Evolutionary conservation across 2,113 vertebrate species (phyloP).

Genomic region (Bubo scandiacus): DNA sequence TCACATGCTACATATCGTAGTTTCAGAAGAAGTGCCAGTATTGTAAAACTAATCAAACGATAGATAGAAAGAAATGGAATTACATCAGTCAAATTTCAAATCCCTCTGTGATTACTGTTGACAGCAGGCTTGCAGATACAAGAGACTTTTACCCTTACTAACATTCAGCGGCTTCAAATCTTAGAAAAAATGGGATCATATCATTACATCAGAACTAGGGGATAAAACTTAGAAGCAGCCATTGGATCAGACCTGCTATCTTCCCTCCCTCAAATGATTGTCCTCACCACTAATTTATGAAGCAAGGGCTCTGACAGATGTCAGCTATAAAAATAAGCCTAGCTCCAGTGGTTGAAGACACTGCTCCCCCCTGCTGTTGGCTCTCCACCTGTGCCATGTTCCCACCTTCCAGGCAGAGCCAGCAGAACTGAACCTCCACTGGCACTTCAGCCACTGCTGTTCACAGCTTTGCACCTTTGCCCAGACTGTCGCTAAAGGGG

Average conservation of each 20-base stretch:
- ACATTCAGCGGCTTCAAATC: neutral
- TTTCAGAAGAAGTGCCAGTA: neutral
- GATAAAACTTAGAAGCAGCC: neutral
- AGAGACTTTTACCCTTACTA: neutral
- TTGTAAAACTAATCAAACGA: neutral
- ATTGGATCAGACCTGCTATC: neutral
- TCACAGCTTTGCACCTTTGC: neutral
- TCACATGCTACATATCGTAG: neutral
- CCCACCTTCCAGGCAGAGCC: neutral
- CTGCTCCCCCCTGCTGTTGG: neutral
- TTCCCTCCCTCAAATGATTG: neutral
- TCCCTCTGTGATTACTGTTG: neutral
- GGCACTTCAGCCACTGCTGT: neutral
- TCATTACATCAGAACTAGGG: neutral
- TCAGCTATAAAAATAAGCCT: neutral
- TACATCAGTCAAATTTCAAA: neutral
- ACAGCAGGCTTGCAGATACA: neutral
- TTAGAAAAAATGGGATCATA: neutral
- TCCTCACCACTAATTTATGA: neutral
- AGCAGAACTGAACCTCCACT: neutral
- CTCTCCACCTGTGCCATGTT: neutral
- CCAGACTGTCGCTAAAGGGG: neutral
- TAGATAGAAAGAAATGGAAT: neutral
- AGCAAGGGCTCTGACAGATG: neutral
- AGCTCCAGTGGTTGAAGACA: neutral